phyloP scores from a whole-genome alignment of 1,140 invertebrate genomes.

The Meloidogyne floridensis region DNA sequence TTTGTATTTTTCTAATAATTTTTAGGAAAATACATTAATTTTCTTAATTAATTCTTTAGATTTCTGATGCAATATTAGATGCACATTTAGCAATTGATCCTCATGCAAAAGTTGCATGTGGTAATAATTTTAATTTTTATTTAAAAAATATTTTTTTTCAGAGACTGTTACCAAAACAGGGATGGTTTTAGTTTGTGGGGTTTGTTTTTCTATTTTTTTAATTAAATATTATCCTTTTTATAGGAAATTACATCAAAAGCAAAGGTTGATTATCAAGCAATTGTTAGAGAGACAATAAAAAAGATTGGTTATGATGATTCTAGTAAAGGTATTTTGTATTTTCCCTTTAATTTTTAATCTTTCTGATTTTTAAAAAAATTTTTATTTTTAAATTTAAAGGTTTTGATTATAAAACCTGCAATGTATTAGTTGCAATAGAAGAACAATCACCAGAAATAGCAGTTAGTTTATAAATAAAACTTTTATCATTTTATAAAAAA shows the following conservation, averaged over 20 bases:
- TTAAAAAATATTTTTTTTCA: constrained; percentile 39
- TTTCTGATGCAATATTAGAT: constrained; percentile 97
- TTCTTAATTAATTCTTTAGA: constrained; percentile 66
- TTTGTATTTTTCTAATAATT: background rate
- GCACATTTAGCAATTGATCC: constrained; percentile 94
- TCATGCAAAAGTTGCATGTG: constrained; percentile 95
- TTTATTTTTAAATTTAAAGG: constrained; percentile 70
- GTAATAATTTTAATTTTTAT: constrained; percentile 23
- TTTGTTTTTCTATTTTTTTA: background rate
- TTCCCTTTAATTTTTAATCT: constrained; percentile 8
- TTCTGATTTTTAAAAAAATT: no score
- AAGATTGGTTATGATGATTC: constrained; percentile 98
- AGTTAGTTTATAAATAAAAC: background rate
- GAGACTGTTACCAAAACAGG: constrained; percentile 71
- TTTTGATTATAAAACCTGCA: constrained; percentile 98
- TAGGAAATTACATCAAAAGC: constrained; percentile 75
- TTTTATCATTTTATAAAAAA: no score
- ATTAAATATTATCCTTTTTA: background rate
- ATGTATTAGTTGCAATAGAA: constrained; percentile 94
- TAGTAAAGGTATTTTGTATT: constrained; percentile 72
- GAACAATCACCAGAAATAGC: constrained; percentile 97
- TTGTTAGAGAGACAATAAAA: constrained; percentile 91
- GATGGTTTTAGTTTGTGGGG: constrained; percentile 73
- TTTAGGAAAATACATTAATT: no score
- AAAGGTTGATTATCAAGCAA: constrained; percentile 91